Base-by-base conservation (phyloP, 2,888 invertebrate species). In the Blastobasis adustella region DNA sequence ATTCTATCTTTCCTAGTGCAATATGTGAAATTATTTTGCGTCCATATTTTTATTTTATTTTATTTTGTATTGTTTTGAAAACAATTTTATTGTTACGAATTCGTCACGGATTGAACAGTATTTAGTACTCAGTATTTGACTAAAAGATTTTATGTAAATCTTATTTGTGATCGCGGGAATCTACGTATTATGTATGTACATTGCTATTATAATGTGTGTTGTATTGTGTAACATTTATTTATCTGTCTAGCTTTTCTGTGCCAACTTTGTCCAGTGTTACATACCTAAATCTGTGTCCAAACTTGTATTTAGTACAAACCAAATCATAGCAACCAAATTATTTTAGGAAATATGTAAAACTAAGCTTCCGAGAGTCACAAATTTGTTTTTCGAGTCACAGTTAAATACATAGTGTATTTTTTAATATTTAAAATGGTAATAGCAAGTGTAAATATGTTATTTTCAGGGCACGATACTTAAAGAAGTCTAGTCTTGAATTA, bases 21-120 rank as follows among this genome's bases (percentile, higher is more conserved):
- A 87, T 87, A 88, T 72, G 65, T 75, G 78, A 76, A 86, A 86
- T 81, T 79, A 69, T 75, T 83, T 87, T 87, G 82, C 87, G 87
- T 87, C 87, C 87, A 85, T 81, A 73, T 73, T 76, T 67, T 65
- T 66, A 71, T 67, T 73, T 67, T 69, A 62, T 55, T 59, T 56
- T 43, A 47, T 58, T 62, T 58, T 53, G 45, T 55, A 56, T 56
- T 54, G 54, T 61, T 57, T 55, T 59, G 49, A 54, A 51, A 47
- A 57, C 60, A 58, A 56, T 60, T 66, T 70, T 68, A 71, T 69
- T 70, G 60, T 23, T 23, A 23, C 23, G 60, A 64, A 68, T 69
- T 66, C 73, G 74, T 80, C 74, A 73, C 78, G 78, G 78, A 79
- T 80, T 66, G 69, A 79, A 63, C 85, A 86, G 86, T 86, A 86